Evolutionary conservation across 2,113 vertebrate species (phyloP).

Genomic region (Apus apus): DNA sequence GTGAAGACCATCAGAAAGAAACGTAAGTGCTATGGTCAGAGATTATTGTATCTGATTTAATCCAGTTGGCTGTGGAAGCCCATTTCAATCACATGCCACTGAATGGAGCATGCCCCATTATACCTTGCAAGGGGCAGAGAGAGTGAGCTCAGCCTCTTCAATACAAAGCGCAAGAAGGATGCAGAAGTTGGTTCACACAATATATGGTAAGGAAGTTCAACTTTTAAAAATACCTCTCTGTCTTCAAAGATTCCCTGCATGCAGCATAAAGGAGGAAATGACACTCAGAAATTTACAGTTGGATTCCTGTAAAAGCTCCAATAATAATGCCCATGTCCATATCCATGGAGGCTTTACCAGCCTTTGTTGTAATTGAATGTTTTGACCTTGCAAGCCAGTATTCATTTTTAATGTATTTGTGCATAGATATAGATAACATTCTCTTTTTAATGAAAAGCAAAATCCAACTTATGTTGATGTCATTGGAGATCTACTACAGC

Average conservation of each 20-base stretch:
- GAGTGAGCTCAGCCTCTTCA: background rate
- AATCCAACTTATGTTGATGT: background rate
- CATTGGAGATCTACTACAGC: background rate
- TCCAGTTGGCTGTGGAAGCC: accelerated
- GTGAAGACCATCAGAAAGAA: background rate
- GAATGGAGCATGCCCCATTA: too few relatives aligned
- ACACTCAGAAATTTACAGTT: conserved; percentile 16
- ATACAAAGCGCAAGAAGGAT: background rate
- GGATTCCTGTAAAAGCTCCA: conserved; percentile 46
- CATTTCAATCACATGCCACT: accelerated
- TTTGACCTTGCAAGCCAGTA: conserved; percentile 12
- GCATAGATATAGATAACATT: background rate
- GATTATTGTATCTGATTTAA: background rate
- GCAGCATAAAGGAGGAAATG: conserved; percentile 40
- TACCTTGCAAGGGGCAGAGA: background rate
- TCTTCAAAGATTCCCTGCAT: background rate
- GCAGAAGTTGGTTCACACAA: background rate
- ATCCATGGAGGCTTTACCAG: conserved; percentile 23
- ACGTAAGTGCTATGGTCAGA: background rate
- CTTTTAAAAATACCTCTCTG: background rate
- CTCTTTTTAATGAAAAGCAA: background rate
- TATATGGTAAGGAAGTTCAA: background rate
- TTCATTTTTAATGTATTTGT: background rate
- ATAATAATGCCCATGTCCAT: conserved; percentile 30
- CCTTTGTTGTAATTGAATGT: conserved; percentile 38